phyloP scores from a whole-genome alignment of 2,888 invertebrate genomes.

The Tetragonisca angustula region DNA sequence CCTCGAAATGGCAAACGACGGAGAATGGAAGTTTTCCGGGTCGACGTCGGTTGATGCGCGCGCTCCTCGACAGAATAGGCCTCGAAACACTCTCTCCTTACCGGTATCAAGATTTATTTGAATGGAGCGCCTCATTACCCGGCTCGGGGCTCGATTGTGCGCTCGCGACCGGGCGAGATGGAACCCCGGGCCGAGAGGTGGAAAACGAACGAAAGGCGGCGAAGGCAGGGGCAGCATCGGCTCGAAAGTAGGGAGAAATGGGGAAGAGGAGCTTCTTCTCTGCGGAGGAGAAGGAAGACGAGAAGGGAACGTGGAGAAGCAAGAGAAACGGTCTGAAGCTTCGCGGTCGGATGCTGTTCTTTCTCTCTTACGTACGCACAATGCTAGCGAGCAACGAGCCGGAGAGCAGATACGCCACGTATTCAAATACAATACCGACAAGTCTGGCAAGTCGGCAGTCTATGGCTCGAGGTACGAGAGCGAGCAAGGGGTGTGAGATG shows the following conservation, averaged over 20 bases:
- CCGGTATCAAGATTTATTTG: conserved; percentile 83
- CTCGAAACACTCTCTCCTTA: conserved; percentile 77
- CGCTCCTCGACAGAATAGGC: conserved; percentile 77
- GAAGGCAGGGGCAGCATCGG: conserved; percentile 44
- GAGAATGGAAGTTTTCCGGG: conserved; percentile 60
- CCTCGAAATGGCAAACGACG: background rate
- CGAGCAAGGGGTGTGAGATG: conserved; percentile 56
- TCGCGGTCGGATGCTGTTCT: conserved; percentile 19
- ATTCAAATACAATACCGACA: conserved; percentile 81
- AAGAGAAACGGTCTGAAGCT: conserved; percentile 31
- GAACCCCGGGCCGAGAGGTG: conserved; percentile 2
- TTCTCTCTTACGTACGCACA: conserved; percentile 54
- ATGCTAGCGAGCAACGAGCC: conserved; percentile 66
- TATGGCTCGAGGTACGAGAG: conserved; percentile 54
- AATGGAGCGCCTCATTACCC: conserved; percentile 83
- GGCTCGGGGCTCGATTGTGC: conserved; percentile 78
- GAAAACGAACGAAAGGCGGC: conserved; percentile 54
- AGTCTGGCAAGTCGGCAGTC: conserved; percentile 76
- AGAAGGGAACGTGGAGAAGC: conserved; percentile 41
- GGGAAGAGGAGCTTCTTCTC: conserved; percentile 12
- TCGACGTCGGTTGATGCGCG: conserved; percentile 42
- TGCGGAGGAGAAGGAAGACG: background rate
- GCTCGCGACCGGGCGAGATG: conserved; percentile 73
- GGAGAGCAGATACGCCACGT: conserved; percentile 80
- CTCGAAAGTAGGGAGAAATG: conserved; percentile 6